Conservation (phyloP, 2,888 invertebrate genomes). For the Acleris holmiana region DNA sequence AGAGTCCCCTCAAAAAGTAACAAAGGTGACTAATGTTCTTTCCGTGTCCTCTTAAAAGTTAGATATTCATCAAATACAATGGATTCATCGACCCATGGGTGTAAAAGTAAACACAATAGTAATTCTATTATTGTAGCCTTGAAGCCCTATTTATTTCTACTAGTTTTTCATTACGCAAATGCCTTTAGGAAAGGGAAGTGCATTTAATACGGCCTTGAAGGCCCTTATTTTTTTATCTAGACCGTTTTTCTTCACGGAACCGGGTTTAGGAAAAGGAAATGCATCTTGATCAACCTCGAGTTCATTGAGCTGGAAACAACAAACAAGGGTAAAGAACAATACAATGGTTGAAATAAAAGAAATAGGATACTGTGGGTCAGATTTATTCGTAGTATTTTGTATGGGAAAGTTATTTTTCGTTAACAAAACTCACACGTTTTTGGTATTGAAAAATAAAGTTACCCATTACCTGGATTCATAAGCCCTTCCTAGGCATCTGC, state of each 20-base stretch:
- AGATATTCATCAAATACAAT: background rate
- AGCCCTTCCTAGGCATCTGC: no score
- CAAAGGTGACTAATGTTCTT: no score
- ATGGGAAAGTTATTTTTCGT: no score
- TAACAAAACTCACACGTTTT: no score
- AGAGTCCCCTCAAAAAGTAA: no score
- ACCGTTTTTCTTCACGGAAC: conserved; percentile 57
- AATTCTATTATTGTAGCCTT: background rate
- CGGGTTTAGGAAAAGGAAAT: conserved; percentile 53
- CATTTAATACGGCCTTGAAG: conserved; percentile 46
- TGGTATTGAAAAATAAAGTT: no score
- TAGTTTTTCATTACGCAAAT: conserved; percentile 54
- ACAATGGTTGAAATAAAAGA: no score
- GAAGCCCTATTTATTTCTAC: conserved; percentile 42
- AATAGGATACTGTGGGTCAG: no score
- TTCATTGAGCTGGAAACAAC: conserved; percentile 37
- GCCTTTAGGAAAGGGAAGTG: conserved; percentile 26
- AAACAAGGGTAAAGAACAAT: no score
- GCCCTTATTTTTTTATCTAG: conserved; percentile 56
- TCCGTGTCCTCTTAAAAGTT: no score
- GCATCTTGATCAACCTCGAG: conserved; percentile 47
- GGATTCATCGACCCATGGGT: background rate
- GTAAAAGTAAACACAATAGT: background rate
- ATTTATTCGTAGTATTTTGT: no score
- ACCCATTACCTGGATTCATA: no score